phyloP scores from a whole-genome alignment of 92 coral and sea anemone genomes.

The Desmophyllum pertusum region DNA sequence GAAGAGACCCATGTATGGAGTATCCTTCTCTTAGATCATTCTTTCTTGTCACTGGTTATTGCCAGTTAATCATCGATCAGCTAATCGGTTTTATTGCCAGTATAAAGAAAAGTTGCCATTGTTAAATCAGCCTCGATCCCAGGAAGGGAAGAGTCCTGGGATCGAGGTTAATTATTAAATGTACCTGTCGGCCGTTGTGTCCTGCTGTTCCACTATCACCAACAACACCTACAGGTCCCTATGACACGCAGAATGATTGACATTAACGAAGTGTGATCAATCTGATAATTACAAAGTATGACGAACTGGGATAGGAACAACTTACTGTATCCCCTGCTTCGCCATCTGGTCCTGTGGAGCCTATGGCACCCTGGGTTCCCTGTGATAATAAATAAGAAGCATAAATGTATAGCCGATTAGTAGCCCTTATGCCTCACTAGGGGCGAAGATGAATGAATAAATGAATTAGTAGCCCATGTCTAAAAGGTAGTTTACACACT shows the following conservation, averaged over 20 bases:
- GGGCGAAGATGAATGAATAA: no score
- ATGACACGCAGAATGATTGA: not conserved
- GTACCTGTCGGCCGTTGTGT: conserved; percentile 47
- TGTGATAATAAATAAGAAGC: not conserved
- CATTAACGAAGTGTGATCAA: not conserved
- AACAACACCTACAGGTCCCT: conserved; percentile 57
- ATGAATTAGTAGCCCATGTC: not conserved
- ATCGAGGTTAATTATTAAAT: not conserved
- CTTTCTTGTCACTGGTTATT: no score
- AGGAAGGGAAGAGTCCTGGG: no score
- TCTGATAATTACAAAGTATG: not conserved
- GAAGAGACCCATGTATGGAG: no score
- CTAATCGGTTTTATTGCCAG: no score
- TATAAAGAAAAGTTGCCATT: no score
- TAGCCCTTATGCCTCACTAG: no score
- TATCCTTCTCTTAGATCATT: no score
- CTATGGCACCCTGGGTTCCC: conserved; percentile 19
- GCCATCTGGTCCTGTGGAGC: conserved; percentile 22
- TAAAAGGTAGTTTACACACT: no score
- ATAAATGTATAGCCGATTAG: no score
- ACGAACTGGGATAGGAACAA: not conserved
- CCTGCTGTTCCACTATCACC: conserved; percentile 57
- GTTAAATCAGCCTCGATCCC: no score
- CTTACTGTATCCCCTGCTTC: conserved; percentile 33
- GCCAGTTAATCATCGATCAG: no score